A percentile compares a stretch with the other conserved stretches of the same genome.
Evolutionary conservation across 2,888 invertebrate genomes (phyloP).

Genomic region (Rosalia funebris): DNA sequence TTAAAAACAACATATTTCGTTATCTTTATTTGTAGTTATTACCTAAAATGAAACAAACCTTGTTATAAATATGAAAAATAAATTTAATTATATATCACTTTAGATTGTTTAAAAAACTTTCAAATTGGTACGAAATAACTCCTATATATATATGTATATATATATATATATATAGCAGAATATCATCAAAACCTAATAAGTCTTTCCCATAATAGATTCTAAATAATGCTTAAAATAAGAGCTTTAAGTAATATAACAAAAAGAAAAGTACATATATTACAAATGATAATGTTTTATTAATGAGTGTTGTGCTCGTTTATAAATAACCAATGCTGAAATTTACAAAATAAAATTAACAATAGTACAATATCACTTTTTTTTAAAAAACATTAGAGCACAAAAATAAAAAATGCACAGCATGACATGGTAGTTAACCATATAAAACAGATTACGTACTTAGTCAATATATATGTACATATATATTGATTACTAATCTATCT

Average conservation of each 20-base stretch:
- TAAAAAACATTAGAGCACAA: constrained; percentile 54
- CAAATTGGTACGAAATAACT: background rate
- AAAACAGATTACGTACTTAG: constrained; percentile 53
- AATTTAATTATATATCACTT: constrained; percentile 4
- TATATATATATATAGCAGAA: background rate
- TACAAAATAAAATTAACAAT: constrained; percentile 50
- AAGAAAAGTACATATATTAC: constrained; percentile 23
- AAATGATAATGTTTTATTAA: constrained; percentile 51
- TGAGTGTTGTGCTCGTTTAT: constrained; percentile 52
- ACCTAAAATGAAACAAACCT: background rate
- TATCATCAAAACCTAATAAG: constrained; percentile 1
- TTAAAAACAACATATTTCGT: background rate
- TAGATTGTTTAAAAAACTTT: background rate
- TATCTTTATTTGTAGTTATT: background rate
- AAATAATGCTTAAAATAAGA: background rate
- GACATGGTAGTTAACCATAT: constrained; percentile 50
- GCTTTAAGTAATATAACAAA: background rate
- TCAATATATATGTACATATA: constrained; percentile 44
- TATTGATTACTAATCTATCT: constrained; percentile 51
- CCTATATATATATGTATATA: too few relatives aligned
- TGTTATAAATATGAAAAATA: constrained; percentile 2
- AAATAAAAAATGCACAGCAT: constrained; percentile 53
- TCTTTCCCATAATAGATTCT: background rate
- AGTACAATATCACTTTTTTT: constrained; percentile 56
- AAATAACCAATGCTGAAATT: constrained; percentile 53